Evolutionary conservation across 2,797 vertebrate species (phyloP), one percentile per base, ranked within the genome.

Genomic region (Microchirus variegatus): DNA sequence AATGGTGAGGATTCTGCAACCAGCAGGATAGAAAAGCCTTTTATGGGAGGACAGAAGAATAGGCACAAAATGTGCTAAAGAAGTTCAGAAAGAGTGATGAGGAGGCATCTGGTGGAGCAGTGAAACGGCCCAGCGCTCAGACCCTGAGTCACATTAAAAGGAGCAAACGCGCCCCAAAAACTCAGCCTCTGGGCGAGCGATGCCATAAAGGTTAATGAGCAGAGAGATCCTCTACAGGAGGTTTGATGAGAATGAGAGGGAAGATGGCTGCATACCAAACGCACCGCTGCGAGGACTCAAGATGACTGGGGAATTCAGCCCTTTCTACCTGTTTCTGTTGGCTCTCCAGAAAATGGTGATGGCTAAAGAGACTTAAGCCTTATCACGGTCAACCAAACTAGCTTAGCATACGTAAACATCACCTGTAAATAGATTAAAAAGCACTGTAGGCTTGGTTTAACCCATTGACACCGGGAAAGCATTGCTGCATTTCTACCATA

Each of bases 181-280:
- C 2, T 12, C 48, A 73, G 73, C 79, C 73, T 52, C 7, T 41
- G 69, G 84, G 79, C 76, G 44, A 9, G 15, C 61, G 55, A 58
- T 22, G 53, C 60, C 55, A 66, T 70, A 73, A 69, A 87, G 83
- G 86, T 87, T 91, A 92, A 92, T 87, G 81, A 89, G 83, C 56
- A 78, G 71, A 71, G 67, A 75, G 41, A 73, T 70, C 46, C 70
- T 71, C 75, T 44, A 37, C 67, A 62, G 73, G 59, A 79, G 59
- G 36, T 64, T 44, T 44, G 52, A 53, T 55, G 71, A 70, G 65
- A 66, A 49, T 53, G 35, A 56, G 19, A 52, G 18, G 44, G 41
- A 35, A 62, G 37, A 73, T 56, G 52, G 58, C 57, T 64, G 50
- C 42, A 50, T 59, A 17, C 36, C 43, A 19, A 54, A 14, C 42